Evolutionary conservation across 64 coral and sea anemone genomes (phyloP).

Genomic region (Dendronephthya gigantea): DNA sequence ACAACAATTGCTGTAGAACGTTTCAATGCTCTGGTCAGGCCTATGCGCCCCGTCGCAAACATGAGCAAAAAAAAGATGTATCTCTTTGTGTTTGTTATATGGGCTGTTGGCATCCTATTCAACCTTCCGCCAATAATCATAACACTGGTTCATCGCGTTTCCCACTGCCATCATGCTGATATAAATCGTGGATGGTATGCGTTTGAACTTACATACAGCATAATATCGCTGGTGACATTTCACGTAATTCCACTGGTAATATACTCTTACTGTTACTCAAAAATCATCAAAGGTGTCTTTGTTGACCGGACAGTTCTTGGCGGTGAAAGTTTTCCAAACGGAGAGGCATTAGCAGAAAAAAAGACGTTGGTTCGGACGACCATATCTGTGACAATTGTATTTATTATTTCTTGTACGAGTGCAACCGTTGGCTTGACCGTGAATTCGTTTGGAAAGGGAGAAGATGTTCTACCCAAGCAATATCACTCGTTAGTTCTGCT

Average conservation of each 20-base stretch:
- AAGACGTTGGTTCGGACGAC: neutral
- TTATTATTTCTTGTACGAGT: neutral
- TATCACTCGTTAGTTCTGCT: neutral
- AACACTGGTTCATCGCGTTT: neutral
- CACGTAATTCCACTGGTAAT: neutral
- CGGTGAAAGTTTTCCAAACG: neutral
- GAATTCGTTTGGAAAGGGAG: neutral
- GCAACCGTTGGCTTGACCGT: slow-evolving; percentile 4
- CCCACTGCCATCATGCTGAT: neutral
- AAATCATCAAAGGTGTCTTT: neutral
- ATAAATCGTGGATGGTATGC: neutral
- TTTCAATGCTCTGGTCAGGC: neutral
- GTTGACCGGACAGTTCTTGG: neutral
- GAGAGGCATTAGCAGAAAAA: neutral
- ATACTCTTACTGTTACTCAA: neutral
- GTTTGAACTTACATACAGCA: neutral
- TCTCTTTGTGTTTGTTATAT: neutral
- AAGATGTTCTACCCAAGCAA: neutral
- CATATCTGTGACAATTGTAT: neutral
- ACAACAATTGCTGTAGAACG: neutral
- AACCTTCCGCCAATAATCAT: neutral
- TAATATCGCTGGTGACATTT: neutral
- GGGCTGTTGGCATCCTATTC: neutral
- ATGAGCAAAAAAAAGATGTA: neutral
- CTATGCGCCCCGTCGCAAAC: neutral